phyloP scores from a whole-genome alignment of 2,113 vertebrate species.

The Tragelaphus scriptus region DNA sequence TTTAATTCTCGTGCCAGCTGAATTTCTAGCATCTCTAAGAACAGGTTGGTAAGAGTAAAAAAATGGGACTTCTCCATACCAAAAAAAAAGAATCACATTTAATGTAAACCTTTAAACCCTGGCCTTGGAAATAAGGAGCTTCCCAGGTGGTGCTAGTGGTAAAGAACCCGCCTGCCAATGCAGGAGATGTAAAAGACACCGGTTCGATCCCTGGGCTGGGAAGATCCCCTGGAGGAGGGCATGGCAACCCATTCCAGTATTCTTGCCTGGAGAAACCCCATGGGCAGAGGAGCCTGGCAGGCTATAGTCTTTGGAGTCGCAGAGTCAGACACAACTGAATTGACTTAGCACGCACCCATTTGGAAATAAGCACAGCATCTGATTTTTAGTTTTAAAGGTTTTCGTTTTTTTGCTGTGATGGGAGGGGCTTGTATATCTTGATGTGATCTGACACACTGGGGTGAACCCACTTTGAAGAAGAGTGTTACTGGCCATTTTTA shows the following conservation, averaged over 20 bases:
- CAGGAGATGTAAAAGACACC: fast-evolving
- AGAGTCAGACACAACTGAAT: not conserved
- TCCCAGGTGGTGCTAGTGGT: not conserved
- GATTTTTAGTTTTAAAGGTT: not conserved
- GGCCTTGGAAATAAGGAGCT: not conserved
- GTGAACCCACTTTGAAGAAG: not conserved
- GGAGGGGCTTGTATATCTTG: not conserved
- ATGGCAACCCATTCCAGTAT: not conserved
- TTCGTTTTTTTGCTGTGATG: not conserved
- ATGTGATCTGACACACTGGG: not conserved
- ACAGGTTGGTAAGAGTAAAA: not conserved
- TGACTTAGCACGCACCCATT: not conserved
- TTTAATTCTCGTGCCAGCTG: not conserved
- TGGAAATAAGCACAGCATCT: not conserved
- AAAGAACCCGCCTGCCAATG: not conserved
- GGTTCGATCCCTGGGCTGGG: not conserved
- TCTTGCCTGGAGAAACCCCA: not conserved
- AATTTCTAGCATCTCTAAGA: constrained; percentile 29
- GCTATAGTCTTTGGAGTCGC: not conserved
- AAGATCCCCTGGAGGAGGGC: not conserved
- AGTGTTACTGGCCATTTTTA: not conserved
- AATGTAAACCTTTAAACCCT: not conserved
- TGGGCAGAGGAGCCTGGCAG: not conserved
- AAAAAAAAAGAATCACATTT: not conserved
- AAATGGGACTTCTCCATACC: not conserved